Base-by-base conservation (phyloP, 2,888 invertebrate species). In the Caenorhabditis doughertyi region DNA sequence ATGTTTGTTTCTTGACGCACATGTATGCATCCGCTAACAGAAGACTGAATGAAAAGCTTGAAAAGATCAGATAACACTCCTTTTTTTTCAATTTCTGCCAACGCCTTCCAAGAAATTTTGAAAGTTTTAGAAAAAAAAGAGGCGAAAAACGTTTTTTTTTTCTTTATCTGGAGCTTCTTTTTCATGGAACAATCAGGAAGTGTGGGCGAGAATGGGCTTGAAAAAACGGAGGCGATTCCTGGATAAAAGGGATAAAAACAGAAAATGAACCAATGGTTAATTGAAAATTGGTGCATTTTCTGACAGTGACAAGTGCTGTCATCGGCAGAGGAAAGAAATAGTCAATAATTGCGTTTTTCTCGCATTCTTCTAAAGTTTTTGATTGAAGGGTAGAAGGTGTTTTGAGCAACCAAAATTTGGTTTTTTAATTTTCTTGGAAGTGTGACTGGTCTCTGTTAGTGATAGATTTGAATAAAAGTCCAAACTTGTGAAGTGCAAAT, bases 51-150 rank as follows among this genome's bases (percentile, higher is more conserved):
- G 67, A 68, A 73, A 73, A 60, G 47, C 68, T 67, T 68, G 56
- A 74, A 81, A 74, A 74, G 81, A 81, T 81, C 81, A 81, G 81
- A 81, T 81, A 81, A 81, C 81, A 81, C 58, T 32, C 53, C 68
- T 44, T 68, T 77, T 65, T 74, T 76, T 72, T 72, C 68, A 77
- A 77, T 77, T 77, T 77, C 68, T 68, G 68, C 76, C 74, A 76
- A 56, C 56, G 76, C 76, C 35, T 67, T 76, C 60, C 55, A 77
- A 53, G 68, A 53, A 53, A 60, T 76, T 60, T 47, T 16, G 68
- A 76, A 76, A 58, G 67, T 76, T 74, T 53, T 18, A 18, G 18
- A 47, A 47, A 47, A 51, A 67, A 58, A 58, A 29, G 27, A 56
- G 11, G 23, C 13, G 39, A 64, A 35, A 64, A 64, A 39, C 44